Base-by-base conservation (phyloP, 2,113 vertebrate species). In the Hymenochirus boettgeri region DNA sequence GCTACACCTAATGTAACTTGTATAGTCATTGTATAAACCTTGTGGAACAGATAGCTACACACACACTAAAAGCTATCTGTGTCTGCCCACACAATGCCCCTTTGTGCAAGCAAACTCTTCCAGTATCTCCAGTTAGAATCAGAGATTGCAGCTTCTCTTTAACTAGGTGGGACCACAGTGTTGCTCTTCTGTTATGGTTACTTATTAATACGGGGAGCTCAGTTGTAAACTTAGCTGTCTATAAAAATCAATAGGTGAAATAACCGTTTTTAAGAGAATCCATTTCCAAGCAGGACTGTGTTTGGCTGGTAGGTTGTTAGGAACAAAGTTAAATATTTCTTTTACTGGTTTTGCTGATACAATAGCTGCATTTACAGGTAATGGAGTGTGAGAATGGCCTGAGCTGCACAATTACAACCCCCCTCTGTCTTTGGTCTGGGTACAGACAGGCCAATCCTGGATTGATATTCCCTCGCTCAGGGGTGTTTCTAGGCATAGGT, bases 161-260 rank as follows among this genome's bases (percentile, higher is more conserved):
- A 42, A 13, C 33, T n/a, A n/a, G 22, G 12, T 59, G 65, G 56
- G 55, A 42, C 13, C 10, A 69, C 23, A 31, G 11, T 12, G 35
- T 22, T 23, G 24, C 24, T 29, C 47, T 31, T 47, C 39, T 42
- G 15, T 22, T 25, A 52, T 53, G 35, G 65, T 69, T 69, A 69
- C 65, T 69, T 10, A 69, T 69, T 69, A 69, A 69, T 69, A 42
- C 15, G 15, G 19, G 33, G 18, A 53, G 47, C 31, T 60, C 56
- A 60, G 47, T 60, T n/a, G 46, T 57, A 60, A 60, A 59, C 57
- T 23, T 23, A 69, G 56, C 65, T 69, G 65, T 69, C 65, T 45
- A 69, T 69, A 59, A 69, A 69, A 69, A 69, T 69, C 65, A 69
- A 69, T 69, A 69, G 31, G 56, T 69, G 57, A 59, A 69, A 69